Percentiles rank a stretch among this genome's conserved stretches.
phyloP scores from a whole-genome alignment of 1,140 invertebrate genomes.

The Mamestra configurata region DNA sequence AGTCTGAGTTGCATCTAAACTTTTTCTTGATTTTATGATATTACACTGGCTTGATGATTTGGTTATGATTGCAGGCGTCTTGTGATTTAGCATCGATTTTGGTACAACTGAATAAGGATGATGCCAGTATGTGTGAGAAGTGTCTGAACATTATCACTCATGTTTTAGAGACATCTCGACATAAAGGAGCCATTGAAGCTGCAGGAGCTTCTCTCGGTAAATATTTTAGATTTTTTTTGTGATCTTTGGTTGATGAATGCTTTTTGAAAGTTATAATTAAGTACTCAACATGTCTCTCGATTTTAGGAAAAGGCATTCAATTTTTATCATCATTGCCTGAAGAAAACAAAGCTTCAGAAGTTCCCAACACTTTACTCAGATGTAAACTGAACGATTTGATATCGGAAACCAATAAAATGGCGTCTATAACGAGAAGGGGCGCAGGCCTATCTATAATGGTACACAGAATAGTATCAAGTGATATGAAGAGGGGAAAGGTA shows the following conservation, averaged over 20 bases:
- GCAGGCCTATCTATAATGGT: slow-evolving; percentile 94
- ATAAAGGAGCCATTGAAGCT: slow-evolving; percentile 94
- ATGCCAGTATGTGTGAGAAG: slow-evolving; percentile 77
- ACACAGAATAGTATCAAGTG: slow-evolving; percentile 91
- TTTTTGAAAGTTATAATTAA: neutral
- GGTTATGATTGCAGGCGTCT: slow-evolving; percentile 80
- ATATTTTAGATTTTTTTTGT: neutral
- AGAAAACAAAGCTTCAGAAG: slow-evolving; percentile 61
- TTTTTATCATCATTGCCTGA: slow-evolving; percentile 72
- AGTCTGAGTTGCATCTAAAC: too few relatives aligned
- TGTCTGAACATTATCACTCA: slow-evolving; percentile 89
- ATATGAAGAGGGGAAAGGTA: slow-evolving; percentile 88
- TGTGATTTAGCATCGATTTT: slow-evolving; percentile 87
- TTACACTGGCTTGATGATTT: too few relatives aligned
- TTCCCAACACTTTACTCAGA: slow-evolving; percentile 73
- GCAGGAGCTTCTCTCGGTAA: slow-evolving; percentile 89
- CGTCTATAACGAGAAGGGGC: slow-evolving; percentile 91
- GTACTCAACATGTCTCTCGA: neutral
- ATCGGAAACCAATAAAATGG: slow-evolving; percentile 71
- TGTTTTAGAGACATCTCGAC: slow-evolving; percentile 92
- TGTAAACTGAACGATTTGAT: slow-evolving; percentile 80
- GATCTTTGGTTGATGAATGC: neutral
- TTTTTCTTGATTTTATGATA: too few relatives aligned
- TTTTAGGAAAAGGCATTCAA: slow-evolving; percentile 73
- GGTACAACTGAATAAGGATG: slow-evolving; percentile 75